Conservation (phyloP, 2,113 vertebrate species). For the Microtus pennsylvanicus region DNA sequence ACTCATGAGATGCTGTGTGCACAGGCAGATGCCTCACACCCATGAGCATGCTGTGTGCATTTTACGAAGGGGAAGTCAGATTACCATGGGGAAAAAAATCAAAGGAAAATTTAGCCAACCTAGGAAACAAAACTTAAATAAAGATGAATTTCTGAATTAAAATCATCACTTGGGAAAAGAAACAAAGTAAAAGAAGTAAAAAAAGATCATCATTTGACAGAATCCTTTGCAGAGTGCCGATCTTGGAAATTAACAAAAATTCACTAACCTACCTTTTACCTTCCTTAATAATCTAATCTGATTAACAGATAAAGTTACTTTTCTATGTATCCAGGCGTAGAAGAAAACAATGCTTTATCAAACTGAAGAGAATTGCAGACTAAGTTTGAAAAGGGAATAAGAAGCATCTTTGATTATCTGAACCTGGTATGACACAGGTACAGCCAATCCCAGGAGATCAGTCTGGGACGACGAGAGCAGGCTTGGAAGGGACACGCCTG, state of each 20-base stretch:
- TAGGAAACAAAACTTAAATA: conserved; percentile 3
- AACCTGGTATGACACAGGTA: neutral
- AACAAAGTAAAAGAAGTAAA: neutral
- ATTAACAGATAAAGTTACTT: neutral
- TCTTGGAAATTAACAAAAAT: neutral
- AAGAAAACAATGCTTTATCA: conserved; percentile 18
- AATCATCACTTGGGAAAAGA: neutral
- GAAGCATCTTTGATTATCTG: neutral
- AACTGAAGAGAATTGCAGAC: neutral
- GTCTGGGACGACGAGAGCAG: fast-evolving
- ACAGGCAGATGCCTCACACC: neutral
- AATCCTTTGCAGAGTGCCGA: neutral
- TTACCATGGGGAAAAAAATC: neutral
- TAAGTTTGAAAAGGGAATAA: neutral
- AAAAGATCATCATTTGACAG: neutral
- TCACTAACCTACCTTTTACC: neutral
- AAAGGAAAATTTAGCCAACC: neutral
- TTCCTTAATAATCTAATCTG: neutral
- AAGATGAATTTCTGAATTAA: neutral
- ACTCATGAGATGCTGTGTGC: fast-evolving
- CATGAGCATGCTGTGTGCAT: fast-evolving
- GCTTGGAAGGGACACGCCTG: fast-evolving
- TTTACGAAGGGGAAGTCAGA: neutral
- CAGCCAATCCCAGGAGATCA: neutral
- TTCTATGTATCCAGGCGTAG: neutral